Percentiles rank a stretch among this genome's conserved stretches.
phyloP scores from a whole-genome alignment of 2,797 vertebrate genomes.

The Calcarius lapponicus region DNA sequence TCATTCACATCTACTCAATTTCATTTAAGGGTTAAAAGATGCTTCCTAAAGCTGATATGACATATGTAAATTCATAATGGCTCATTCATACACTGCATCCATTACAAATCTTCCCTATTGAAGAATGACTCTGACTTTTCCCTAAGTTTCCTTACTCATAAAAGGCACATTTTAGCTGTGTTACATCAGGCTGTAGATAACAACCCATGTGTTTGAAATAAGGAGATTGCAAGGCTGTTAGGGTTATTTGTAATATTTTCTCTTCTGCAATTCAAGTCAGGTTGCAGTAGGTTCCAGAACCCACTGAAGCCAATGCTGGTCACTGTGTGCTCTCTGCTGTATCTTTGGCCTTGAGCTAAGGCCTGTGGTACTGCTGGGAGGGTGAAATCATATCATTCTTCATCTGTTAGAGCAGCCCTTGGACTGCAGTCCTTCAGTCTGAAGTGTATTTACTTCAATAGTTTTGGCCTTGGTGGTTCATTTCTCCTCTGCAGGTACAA shows the following conservation, averaged over 20 bases:
- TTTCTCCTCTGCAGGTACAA: background rate
- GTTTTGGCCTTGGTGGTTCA: background rate
- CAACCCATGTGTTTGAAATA: background rate
- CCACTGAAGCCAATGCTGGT: background rate
- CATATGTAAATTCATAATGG: background rate
- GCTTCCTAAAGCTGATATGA: background rate
- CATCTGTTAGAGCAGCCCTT: constrained; percentile 19
- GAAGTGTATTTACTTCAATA: background rate
- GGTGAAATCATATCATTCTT: constrained; percentile 38
- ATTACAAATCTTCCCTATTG: background rate
- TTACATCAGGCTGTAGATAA: background rate
- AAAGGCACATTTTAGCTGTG: background rate
- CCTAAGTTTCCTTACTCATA: background rate
- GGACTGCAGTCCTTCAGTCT: background rate
- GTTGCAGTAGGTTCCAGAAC: background rate
- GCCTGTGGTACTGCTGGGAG: background rate
- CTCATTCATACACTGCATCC: background rate
- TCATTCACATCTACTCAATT: background rate
- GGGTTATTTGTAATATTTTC: background rate
- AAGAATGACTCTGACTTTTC: background rate
- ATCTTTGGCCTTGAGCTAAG: constrained; percentile 10
- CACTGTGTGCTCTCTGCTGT: background rate
- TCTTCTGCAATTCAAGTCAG: background rate
- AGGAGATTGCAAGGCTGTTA: background rate
- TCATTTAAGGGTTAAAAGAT: background rate